Percentiles rank a stretch among this genome's conserved stretches.
Conservation (phyloP, 2,797 vertebrate genomes). For the Avahi laniger region DNA sequence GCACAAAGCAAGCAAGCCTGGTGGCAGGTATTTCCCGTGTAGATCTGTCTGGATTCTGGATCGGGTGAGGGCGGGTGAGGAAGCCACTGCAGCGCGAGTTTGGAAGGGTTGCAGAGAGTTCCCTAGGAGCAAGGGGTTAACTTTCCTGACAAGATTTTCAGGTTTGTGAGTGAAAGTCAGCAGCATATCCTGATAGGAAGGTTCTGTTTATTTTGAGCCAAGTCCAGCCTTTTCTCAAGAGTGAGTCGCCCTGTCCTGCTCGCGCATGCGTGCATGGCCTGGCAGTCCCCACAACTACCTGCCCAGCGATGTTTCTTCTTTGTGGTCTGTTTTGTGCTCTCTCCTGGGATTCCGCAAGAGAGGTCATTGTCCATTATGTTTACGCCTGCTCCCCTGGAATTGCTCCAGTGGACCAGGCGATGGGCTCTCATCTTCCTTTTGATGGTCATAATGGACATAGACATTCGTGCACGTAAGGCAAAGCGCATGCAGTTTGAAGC, state of each 20-base stretch:
- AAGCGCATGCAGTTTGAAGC: neutral
- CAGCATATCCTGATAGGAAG: neutral
- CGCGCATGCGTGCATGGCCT: neutral
- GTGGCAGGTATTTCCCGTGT: neutral
- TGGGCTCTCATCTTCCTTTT: neutral
- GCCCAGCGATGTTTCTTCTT: neutral
- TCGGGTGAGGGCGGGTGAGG: neutral
- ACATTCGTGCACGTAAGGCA: neutral
- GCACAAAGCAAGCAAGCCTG: neutral
- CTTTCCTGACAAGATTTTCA: neutral
- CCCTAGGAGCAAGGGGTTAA: neutral
- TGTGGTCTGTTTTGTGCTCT: neutral
- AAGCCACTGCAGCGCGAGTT: neutral
- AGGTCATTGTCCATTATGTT: neutral
- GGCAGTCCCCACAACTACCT: neutral
- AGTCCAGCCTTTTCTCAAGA: rapidly evolving
- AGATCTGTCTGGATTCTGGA: neutral
- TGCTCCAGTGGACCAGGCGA: neutral
- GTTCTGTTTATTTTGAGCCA: neutral
- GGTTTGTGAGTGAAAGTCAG: neutral
- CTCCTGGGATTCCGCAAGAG: neutral
- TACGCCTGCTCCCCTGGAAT: too few relatives aligned
- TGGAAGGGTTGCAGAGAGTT: neutral
- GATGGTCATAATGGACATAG: neutral
- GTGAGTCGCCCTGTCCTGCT: neutral